A percentile compares a stretch with the other conserved stretches of the same genome.
phyloP scores from a whole-genome alignment of 2,797 vertebrate species.

The Muscicapa comitata region DNA sequence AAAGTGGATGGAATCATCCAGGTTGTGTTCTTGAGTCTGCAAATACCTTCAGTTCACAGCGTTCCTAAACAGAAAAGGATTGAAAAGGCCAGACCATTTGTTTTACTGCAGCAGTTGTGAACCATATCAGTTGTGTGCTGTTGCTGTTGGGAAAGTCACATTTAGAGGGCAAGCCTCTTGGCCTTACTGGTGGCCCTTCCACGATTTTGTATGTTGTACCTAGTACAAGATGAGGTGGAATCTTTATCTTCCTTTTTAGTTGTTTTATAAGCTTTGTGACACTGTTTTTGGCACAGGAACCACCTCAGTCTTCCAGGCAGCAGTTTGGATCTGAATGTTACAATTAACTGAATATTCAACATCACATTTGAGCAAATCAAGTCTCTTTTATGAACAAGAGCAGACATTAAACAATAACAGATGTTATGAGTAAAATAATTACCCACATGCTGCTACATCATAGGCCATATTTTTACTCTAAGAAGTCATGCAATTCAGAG shows the following conservation, averaged over 20 bases:
- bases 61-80: not conserved
- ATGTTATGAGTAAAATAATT: not conserved
- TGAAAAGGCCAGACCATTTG: not conserved
- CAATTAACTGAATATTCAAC: not conserved
- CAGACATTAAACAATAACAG: not conserved
- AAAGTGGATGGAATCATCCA: not conserved
- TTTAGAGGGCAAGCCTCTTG: not conserved
- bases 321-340: not conserved
- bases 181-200: not conserved
- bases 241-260: not conserved
- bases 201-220: not conserved
- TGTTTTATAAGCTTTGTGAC: not conserved
- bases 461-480: not conserved
- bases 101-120: not conserved
- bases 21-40: not conserved
- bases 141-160: not conserved
- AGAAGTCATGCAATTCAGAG: not conserved
- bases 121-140: not conserved
- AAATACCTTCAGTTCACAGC: not conserved
- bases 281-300: not conserved
- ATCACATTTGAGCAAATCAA: not conserved
- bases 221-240: not conserved
- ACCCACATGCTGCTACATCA: not conserved
- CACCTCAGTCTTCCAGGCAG: not conserved
- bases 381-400: not conserved